These are phyloP conservation scores for Apostichopus californicus DNA, from an alignment of 35 echinoderm and acorn worm genomes.

Conservation along the genomic window DNA sequence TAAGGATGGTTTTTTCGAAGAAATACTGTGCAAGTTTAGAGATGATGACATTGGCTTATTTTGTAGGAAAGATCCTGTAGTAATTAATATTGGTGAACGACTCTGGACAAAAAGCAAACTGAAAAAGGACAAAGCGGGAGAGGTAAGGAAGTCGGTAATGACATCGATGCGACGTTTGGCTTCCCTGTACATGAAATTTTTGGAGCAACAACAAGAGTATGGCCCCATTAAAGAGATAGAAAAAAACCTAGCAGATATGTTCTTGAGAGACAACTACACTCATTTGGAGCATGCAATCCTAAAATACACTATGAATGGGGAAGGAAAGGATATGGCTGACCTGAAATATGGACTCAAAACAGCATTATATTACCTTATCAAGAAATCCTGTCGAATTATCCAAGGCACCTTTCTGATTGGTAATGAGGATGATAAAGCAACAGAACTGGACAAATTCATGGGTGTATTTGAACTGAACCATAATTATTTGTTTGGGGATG, in stretches of 20 bases:
- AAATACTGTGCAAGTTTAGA: no score
- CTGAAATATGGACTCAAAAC: slow-evolving; percentile 51
- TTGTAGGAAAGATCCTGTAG: slow-evolving; percentile 26
- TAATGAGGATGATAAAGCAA: slow-evolving; percentile 57
- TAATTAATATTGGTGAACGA: slow-evolving; percentile 24
- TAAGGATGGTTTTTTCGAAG: no score
- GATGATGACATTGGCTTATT: slow-evolving; percentile 41
- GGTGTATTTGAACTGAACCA: slow-evolving; percentile 61
- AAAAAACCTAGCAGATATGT: slow-evolving; percentile 40
- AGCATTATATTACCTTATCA: slow-evolving; percentile 45
- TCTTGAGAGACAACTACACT: slow-evolving; percentile 40
- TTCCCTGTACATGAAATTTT: slow-evolving; percentile 27
- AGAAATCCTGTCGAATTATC: slow-evolving; percentile 8
- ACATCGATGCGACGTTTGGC: slow-evolving; percentile 39
- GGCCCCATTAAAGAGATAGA: slow-evolving; percentile 15
- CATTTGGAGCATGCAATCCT: slow-evolving; percentile 46
- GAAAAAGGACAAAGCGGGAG: slow-evolving; percentile 43
- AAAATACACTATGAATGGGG: slow-evolving; percentile 24
- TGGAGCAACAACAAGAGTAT: slow-evolving; percentile 21
- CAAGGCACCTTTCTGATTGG: slow-evolving; percentile 53
- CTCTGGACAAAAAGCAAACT: slow-evolving; percentile 24
- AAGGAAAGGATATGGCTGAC: neutral
- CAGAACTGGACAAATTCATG: slow-evolving; percentile 65
- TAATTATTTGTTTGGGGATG: slow-evolving; percentile 77
- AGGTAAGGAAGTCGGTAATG: slow-evolving; percentile 49